phyloP scores from a whole-genome alignment of 2,113 vertebrate genomes.

The Lepus americanus region DNA sequence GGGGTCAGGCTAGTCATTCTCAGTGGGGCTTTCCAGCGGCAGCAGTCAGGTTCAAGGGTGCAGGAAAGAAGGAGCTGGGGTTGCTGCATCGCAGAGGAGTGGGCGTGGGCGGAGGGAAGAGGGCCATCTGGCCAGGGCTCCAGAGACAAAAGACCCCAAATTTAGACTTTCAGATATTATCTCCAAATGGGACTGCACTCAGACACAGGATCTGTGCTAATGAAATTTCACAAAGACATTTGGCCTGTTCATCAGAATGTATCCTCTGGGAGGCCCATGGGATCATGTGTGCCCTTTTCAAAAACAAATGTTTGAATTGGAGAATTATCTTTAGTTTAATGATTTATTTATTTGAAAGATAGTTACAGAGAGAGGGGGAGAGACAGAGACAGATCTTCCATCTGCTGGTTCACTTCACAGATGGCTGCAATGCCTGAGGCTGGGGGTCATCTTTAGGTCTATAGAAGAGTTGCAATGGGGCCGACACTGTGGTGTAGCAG shows the following conservation, averaged over 20 bases:
- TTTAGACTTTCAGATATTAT: not conserved
- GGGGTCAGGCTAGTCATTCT: not conserved
- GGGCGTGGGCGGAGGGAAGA: no score
- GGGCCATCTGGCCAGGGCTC: not conserved
- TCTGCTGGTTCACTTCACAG: no score
- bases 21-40: slow-evolving; percentile 35
- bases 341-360: no score
- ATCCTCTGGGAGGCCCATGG: not conserved
- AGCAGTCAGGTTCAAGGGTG: not conserved
- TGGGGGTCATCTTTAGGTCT: not conserved
- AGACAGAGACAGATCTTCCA: no score
- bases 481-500: no score
- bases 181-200: not conserved
- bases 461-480: not conserved
- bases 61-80: not conserved
- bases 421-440: no score
- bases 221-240: not conserved
- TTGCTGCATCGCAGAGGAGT: not conserved
- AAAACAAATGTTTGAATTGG: not conserved
- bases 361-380: no score
- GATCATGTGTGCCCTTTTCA: not conserved
- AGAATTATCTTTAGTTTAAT: not conserved
- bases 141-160: not conserved
- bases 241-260: not conserved
- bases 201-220: not conserved